phyloP scores from a whole-genome alignment of 1,140 invertebrate genomes.

The Geopemphigus sp. region DNA sequence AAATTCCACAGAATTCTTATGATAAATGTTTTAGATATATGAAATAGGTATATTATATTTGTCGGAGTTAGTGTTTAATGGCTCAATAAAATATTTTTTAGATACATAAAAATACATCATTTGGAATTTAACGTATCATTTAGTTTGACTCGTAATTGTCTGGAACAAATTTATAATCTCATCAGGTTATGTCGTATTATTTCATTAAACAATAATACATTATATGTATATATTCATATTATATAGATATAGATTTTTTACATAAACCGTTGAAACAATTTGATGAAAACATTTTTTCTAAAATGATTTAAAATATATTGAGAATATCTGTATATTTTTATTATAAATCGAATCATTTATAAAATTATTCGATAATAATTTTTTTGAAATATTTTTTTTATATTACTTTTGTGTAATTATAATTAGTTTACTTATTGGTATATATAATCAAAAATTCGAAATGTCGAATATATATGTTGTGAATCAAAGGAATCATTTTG shows the following conservation, averaged over 20 bases:
- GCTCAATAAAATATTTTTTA: neutral
- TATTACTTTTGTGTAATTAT: no score
- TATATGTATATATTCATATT: neutral
- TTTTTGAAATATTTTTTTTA: no score
- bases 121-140: neutral
- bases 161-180: conserved; percentile 13
- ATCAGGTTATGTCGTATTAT: conserved; percentile 2
- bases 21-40: neutral
- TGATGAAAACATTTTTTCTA: no score
- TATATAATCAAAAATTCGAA: no score
- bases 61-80: neutral
- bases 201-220: neutral
- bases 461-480: no score
- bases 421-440: no score
- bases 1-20: neutral
- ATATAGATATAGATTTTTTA: neutral
- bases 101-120: neutral
- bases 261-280: neutral
- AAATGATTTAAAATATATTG: no score
- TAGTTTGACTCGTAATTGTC: neutral
- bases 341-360: no score
- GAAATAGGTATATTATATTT: neutral
- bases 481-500: no score
- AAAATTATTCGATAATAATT: no score
- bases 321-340: no score